Base-by-base conservation (phyloP, 2,797 vertebrate genomes). In the Microctenopoma steveboyesi region DNA sequence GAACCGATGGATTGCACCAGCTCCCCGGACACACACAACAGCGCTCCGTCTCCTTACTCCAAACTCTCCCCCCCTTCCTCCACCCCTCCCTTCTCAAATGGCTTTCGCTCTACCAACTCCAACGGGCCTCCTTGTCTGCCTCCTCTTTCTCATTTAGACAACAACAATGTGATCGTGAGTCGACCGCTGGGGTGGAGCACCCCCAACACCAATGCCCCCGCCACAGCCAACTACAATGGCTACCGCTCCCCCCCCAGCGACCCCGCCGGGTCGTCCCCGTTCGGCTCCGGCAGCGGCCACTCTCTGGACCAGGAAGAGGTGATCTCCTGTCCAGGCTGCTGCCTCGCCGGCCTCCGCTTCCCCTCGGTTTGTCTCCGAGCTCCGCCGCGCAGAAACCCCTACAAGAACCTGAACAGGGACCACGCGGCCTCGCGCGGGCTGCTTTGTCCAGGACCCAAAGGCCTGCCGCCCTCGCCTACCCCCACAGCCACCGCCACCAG, bases 361-460 rank as follows among this genome's bases (percentile, higher is more conserved):
- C 87, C 95, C 22, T 97, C 97, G 0, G 35, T 97, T 70, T 99
- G 97, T 83, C 89, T 94, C 46, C 86, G 95, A 0, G 67, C 88
- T 4, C 93, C 95, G 0, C 86, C 88, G 0, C 92, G 92, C 1
- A 90, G 95, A 51, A 96, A 95, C 91, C 93, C 88, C 68, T 98
- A 98, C 89, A 97, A 96, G 87, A 97, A 96, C 92, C 91, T 98
- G 85, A 97, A 95, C 76, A 93, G 92, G 1, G 96, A 97, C 82
- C 77, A 88, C 0, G 88, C 95, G 0, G 92, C 95, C 0, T 94
- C 92, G 10, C 95, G 88, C 7, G 94, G 95, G 74, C 94, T 97
- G 35, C 93, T 98, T 33, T 93, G 91, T 78, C 92, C 91, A 0
- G 88, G 93, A 39, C 71, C 85, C 43, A 92, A 90, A 50, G 90